Evolutionary conservation across 1,140 invertebrate genomes (phyloP).

Genomic region (Bemisia tabaci): DNA sequence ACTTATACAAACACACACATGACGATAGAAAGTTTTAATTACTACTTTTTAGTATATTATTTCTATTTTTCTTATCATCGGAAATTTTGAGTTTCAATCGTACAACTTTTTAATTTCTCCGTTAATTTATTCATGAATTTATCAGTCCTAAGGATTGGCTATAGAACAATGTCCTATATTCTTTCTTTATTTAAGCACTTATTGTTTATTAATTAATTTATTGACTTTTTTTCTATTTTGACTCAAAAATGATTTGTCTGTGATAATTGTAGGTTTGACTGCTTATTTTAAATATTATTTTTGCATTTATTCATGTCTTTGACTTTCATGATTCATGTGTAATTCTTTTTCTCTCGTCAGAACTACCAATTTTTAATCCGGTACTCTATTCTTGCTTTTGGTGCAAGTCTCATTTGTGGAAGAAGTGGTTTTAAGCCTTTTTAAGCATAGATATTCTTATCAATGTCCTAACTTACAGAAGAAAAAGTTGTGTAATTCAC

Average conservation of each 20-base stretch:
- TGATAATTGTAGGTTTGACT: neutral
- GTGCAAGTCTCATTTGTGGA: neutral
- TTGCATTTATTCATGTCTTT: neutral
- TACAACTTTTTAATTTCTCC: neutral
- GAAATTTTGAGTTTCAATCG: neutral
- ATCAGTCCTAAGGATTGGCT: neutral
- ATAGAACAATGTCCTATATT: too few relatives aligned
- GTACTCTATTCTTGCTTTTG: too few relatives aligned
- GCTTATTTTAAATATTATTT: neutral
- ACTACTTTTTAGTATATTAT: neutral
- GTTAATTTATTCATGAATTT: neutral
- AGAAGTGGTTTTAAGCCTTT: neutral
- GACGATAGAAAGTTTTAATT: too few relatives aligned
- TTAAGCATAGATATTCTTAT: neutral
- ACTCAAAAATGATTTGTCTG: neutral
- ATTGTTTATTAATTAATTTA: neutral
- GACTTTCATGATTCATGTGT: neutral
- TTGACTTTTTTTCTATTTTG: neutral
- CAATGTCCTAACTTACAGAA: too few relatives aligned
- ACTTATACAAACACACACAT: too few relatives aligned
- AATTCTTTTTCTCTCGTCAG: neutral
- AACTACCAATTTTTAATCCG: neutral
- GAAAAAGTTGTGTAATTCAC: too few relatives aligned
- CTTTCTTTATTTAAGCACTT: too few relatives aligned
- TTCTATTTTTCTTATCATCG: neutral